Evolutionary conservation across 2,113 vertebrate genomes (phyloP).

Genomic region (Ornithorhynchus anatinus): DNA sequence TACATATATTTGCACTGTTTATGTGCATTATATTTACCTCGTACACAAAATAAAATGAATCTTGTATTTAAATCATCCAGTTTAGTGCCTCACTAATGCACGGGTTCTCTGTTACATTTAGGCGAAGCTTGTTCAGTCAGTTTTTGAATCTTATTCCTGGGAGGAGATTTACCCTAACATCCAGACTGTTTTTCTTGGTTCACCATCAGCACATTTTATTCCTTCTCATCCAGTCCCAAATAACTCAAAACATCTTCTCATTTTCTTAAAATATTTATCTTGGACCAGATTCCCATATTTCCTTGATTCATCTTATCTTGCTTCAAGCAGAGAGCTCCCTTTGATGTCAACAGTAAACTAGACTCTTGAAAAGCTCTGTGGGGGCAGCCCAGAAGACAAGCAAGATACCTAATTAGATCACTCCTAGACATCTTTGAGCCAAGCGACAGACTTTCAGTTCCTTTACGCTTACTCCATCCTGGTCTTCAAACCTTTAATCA

Average conservation of each 20-base stretch:
- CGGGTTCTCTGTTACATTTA: background rate
- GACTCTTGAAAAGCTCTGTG: conserved; percentile 5
- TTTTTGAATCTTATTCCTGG: too few species aligned
- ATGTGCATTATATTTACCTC: too few species aligned
- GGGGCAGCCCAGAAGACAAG: background rate
- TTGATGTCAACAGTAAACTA: conserved; percentile 24
- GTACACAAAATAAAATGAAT: too few species aligned
- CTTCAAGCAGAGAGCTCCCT: conserved; percentile 22
- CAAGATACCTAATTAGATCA: background rate
- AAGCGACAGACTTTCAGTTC: background rate
- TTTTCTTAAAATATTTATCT: conserved; percentile 47
- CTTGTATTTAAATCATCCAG: background rate
- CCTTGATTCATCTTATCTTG: conserved; percentile 21
- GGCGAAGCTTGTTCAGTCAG: too few species aligned
- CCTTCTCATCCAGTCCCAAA: conserved; percentile 6
- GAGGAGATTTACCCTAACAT: background rate
- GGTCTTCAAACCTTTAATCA: background rate
- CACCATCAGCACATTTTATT: conserved; percentile 10
- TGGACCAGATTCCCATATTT: conserved; percentile 15
- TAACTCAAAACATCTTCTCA: conserved; percentile 25
- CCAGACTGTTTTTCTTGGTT: conserved; percentile 1
- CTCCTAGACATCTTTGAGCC: background rate
- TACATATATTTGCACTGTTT: too few species aligned
- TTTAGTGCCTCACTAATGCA: background rate
- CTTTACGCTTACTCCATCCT: background rate